Conservation (phyloP, 2,113 vertebrate species). For the Oplegnathus fasciatus region DNA sequence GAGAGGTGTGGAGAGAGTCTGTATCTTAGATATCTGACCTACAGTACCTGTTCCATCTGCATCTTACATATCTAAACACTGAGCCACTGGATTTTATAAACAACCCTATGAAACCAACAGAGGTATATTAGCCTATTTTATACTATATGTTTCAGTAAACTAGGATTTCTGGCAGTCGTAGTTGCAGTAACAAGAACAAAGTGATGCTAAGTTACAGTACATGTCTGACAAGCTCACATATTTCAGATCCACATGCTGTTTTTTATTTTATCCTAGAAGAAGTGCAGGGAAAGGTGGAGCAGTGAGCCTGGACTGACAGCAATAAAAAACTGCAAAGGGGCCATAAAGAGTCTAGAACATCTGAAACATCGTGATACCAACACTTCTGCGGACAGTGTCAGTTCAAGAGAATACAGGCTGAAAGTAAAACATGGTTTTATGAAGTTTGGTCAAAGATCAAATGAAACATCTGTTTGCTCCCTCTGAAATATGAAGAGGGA, state of each 20-base stretch:
- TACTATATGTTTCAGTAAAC: no score
- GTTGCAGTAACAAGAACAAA: not conserved
- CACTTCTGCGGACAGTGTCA: not conserved
- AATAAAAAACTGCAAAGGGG: not conserved
- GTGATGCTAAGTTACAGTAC: not conserved
- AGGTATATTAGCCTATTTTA: no score
- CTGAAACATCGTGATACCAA: not conserved
- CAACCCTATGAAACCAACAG: no score
- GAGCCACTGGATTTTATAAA: no score
- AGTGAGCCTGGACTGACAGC: not conserved
- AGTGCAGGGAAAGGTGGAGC: not conserved
- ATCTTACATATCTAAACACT: not conserved
- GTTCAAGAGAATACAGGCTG: not conserved
- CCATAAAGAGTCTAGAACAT: conserved; percentile 11
- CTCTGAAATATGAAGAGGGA: not conserved
- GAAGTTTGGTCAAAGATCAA: conserved; percentile 23
- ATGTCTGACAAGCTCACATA: not conserved
- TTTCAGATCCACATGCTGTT: not conserved
- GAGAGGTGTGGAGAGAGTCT: no score
- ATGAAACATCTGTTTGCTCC: conserved; percentile 17
- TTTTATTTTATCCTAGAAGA: fast-evolving
- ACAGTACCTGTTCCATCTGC: not conserved
- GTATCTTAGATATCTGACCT: not conserved
- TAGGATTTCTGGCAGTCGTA: no score
- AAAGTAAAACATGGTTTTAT: conserved; percentile 11